Base-by-base conservation (phyloP, 2,113 vertebrate species). In the Coryphaenoides rupestris region DNA sequence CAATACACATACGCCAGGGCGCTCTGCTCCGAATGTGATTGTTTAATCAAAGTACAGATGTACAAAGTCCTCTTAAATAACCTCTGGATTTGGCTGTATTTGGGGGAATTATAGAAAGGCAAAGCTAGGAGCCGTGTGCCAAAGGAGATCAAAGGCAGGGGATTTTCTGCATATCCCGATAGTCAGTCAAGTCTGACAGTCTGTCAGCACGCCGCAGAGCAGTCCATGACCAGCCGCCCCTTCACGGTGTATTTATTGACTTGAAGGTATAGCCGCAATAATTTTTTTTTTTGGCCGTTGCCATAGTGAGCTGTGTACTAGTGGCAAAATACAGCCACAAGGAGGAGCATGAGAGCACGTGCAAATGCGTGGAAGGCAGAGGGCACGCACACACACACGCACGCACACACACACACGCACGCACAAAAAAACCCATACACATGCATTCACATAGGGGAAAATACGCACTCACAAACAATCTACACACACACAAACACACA, bases 41-140 rank as follows among this genome's bases (percentile, higher is more conserved):
- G 81, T 80, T 91, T 87, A 88, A 89, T 89, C 81, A 89, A 87
- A 89, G 85, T 87, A 84, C 88, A 88, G 84, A 87, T 85, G 84
- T 79, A 86, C 82, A 85, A 87, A 88, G 86, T 82, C 83, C 82
- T 89, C 83, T 85, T 83, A 87, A 90, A 89, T 86, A 87, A 87
- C 86, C 85, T 83, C 77, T 86, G 89, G 86, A 90, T 90, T 89
- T 88, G 83, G 80, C 74, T 83, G 77, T 86, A 87, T 89, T 90
- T 86, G 77, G 84, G 77, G 84, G 86, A 87, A 88, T 87, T 89
- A 87, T 85, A 83, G 87, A 83, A 87, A 83, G 83, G 84, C 82
- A 87, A 84, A 88, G 86, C 86, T 87, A 71, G 78, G 74, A 80
- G 80, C 82, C 73, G 81, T 67, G 75, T 73, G 69, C 86, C 86